Evolutionary conservation across 1,140 invertebrate genomes (phyloP).

Genomic region (Euglossa dilemma): DNA sequence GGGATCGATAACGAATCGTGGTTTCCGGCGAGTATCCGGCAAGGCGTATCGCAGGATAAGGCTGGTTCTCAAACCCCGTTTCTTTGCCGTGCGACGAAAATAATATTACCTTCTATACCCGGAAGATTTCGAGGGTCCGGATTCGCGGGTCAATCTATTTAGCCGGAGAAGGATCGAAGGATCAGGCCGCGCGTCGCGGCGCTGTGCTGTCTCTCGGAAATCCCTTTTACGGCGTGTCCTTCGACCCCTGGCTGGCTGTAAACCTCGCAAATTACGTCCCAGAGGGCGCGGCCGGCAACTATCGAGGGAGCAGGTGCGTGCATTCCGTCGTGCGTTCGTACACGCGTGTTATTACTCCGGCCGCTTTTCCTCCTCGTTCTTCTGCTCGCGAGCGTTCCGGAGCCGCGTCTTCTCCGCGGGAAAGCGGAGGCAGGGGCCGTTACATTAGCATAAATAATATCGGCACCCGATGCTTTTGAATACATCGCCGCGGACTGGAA

Average conservation of each 20-base stretch:
- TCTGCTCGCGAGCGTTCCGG: neutral
- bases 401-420: neutral
- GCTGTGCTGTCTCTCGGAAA: slow-evolving; percentile 44
- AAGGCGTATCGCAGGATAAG: neutral
- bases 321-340: slow-evolving; percentile 46
- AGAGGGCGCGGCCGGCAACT: slow-evolving; percentile 60
- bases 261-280: slow-evolving; percentile 70
- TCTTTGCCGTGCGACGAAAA: slow-evolving; percentile 25
- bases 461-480: slow-evolving; percentile 59
- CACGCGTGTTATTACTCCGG: slow-evolving; percentile 47
- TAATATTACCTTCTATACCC: slow-evolving; percentile 52
- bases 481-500: slow-evolving; percentile 51
- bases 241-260: slow-evolving; percentile 61
- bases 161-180: slow-evolving; percentile 57
- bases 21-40: neutral
- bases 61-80: neutral
- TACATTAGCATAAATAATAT: slow-evolving; percentile 70
- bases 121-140: slow-evolving; percentile 50
- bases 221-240: slow-evolving; percentile 68
- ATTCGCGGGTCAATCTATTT: slow-evolving; percentile 63
- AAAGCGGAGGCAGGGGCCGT: slow-evolving; percentile 44
- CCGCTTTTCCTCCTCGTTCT: neutral
- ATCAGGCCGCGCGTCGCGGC: slow-evolving; percentile 41
- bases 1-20: neutral
- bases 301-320: slow-evolving; percentile 61